A percentile compares a stretch with the other conserved stretches of the same genome.
These are phyloP conservation scores for Cheilosia pagana DNA, from an alignment of 2,888 invertebrate genomes.

Conservation along the genomic window DNA sequence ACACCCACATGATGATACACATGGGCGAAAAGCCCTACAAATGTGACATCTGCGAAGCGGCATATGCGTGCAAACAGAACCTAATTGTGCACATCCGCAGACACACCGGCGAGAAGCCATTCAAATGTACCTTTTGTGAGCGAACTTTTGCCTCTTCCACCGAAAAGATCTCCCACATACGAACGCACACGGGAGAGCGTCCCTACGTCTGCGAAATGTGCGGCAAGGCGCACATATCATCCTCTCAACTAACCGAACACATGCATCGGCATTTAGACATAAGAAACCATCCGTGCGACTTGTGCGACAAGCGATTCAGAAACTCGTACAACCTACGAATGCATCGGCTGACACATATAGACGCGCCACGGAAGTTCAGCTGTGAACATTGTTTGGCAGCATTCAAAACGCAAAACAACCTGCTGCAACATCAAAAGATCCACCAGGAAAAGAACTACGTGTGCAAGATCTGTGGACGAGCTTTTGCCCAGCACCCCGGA, in stretches of 20 bases:
- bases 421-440: slow-evolving; percentile 70
- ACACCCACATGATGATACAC: slow-evolving; percentile 69
- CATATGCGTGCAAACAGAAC: slow-evolving; percentile 70
- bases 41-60: slow-evolving; percentile 66
- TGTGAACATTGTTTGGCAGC: slow-evolving; percentile 58
- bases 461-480: slow-evolving; percentile 71
- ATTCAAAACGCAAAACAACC: slow-evolving; percentile 61
- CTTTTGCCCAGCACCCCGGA: slow-evolving; percentile 75
- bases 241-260: slow-evolving; percentile 68
- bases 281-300: slow-evolving; percentile 55
- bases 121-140: slow-evolving; percentile 68
- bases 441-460: slow-evolving; percentile 69
- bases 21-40: slow-evolving; percentile 69
- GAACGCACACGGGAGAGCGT: slow-evolving; percentile 68
- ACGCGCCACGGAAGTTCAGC: slow-evolving; percentile 50
- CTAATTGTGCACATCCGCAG: slow-evolving; percentile 69
- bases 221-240: slow-evolving; percentile 61
- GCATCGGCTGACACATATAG: slow-evolving; percentile 64
- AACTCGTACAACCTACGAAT: slow-evolving; percentile 59
- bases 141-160: slow-evolving; percentile 68
- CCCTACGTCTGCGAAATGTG: slow-evolving; percentile 74
- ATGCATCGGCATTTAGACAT: slow-evolving; percentile 67
- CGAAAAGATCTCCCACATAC: slow-evolving; percentile 62
- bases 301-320: slow-evolving; percentile 71
- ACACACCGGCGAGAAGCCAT: slow-evolving; percentile 72